A percentile compares a stretch with the other conserved stretches of the same genome.
phyloP scores from a whole-genome alignment of 2,797 vertebrate species.

The Anas bahamensis region DNA sequence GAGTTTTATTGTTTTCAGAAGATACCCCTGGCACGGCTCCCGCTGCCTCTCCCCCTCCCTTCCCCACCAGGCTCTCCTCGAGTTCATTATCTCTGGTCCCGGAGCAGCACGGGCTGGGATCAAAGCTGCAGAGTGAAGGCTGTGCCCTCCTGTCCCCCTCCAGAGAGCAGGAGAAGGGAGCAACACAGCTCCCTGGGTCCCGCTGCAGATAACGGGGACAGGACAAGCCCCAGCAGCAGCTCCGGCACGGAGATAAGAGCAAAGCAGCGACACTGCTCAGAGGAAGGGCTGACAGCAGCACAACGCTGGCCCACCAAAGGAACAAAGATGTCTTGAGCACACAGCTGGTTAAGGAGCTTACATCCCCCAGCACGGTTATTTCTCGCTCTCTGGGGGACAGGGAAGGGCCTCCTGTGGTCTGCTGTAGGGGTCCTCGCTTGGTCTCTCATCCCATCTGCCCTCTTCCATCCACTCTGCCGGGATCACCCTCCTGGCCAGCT shows the following conservation, averaged over 20 bases:
- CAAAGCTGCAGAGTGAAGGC: neutral
- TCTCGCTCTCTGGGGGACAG: neutral
- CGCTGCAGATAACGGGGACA: neutral
- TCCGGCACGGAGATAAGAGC: fast-evolving
- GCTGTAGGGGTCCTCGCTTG: neutral
- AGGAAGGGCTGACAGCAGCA: neutral
- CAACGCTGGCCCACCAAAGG: fast-evolving
- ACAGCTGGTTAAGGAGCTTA: neutral
- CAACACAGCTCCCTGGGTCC: fast-evolving
- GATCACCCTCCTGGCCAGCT: conserved; percentile 47
- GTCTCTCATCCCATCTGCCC: neutral
- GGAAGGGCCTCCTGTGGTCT: neutral
- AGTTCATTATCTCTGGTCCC: neutral
- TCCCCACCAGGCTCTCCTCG: neutral
- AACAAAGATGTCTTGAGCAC: neutral
- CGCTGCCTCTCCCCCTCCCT: fast-evolving
- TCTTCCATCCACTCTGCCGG: conserved; percentile 17
- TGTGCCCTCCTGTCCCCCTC: neutral
- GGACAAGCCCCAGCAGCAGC: neutral
- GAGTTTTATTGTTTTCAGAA: conserved; percentile 38
- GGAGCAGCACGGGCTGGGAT: neutral
- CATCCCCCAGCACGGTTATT: neutral
- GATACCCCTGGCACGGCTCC: neutral
- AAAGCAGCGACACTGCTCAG: neutral
- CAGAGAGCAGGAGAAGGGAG: neutral